A percentile compares a stretch with the other conserved stretches of the same genome.
phyloP scores from a whole-genome alignment of 2,888 invertebrate genomes.

The Augochlorella aurata region DNA sequence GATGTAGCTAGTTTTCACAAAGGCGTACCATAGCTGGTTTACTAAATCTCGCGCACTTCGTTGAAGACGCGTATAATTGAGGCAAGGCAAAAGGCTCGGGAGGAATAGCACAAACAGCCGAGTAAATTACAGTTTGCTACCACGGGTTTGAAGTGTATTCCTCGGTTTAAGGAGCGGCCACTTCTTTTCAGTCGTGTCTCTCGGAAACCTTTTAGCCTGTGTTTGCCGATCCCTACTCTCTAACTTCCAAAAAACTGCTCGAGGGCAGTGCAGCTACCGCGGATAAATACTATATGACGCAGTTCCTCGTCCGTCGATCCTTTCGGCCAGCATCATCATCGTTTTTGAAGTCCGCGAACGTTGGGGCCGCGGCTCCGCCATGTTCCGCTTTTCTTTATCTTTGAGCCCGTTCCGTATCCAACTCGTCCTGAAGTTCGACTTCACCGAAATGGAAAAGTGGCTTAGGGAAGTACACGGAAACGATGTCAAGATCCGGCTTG shows the following conservation, averaged over 20 bases:
- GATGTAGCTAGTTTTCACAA: not conserved
- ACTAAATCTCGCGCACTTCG: not conserved
- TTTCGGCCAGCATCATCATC: constrained; percentile 13
- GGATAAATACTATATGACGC: constrained; percentile 47
- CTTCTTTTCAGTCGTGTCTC: constrained; percentile 56
- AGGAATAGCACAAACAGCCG: constrained; percentile 50
- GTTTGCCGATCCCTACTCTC: constrained; percentile 49
- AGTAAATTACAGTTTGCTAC: constrained; percentile 65
- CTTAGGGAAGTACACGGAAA: not conserved
- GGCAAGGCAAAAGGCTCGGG: constrained; percentile 16
- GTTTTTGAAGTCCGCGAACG: too few relatives aligned
- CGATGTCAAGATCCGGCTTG: constrained; percentile 1
- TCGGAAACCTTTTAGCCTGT: constrained; percentile 59
- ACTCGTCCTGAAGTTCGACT: constrained; percentile 2
- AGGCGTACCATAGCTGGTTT: not conserved
- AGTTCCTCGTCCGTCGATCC: constrained; percentile 37
- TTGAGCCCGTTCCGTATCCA: not conserved
- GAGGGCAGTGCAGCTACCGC: constrained; percentile 25
- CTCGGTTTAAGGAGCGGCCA: constrained; percentile 60
- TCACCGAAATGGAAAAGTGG: not conserved
- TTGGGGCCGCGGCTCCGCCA: not conserved
- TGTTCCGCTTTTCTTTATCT: not conserved
- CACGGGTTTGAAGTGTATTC: constrained; percentile 55
- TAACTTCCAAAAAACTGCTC: constrained; percentile 53
- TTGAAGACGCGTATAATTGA: constrained; percentile 2